Percentiles rank a stretch among this genome's conserved stretches.
phyloP scores from a whole-genome alignment of 2,113 vertebrate genomes.

The Mesocricetus auratus region DNA sequence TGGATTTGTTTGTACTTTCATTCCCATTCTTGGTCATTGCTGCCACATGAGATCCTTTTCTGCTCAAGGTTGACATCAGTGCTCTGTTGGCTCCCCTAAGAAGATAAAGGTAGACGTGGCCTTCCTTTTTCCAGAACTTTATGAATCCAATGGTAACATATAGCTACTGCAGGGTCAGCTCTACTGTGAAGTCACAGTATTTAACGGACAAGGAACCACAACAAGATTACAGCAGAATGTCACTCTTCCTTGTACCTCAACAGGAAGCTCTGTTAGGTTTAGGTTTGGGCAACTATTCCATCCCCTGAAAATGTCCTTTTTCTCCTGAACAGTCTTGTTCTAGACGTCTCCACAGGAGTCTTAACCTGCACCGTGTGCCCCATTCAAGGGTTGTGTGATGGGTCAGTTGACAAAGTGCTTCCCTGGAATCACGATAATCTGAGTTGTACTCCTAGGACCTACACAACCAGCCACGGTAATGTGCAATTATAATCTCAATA shows the following conservation, averaged over 20 bases:
- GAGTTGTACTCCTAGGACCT: background rate
- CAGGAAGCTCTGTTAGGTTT: background rate
- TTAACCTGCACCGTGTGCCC: background rate
- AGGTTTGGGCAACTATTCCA: background rate
- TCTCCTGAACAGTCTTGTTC: background rate
- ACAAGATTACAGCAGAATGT: background rate
- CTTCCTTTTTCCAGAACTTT: background rate
- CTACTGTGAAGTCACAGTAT: background rate
- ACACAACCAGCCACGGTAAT: background rate
- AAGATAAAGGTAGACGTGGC: background rate
- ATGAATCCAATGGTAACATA: background rate
- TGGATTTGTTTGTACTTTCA: background rate
- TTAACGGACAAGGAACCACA: background rate
- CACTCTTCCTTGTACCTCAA: background rate
- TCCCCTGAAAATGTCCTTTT: background rate
- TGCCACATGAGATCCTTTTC: background rate
- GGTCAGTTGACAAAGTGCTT: background rate
- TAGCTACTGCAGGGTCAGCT: background rate
- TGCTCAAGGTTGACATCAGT: background rate
- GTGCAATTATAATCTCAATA: background rate
- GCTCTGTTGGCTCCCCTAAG: background rate
- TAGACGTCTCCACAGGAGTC: background rate
- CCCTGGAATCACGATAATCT: background rate
- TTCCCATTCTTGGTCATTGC: background rate
- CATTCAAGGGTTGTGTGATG: background rate